Base-by-base conservation (phyloP, 2,888 invertebrate genomes). In the Liposcelis brunnea region DNA sequence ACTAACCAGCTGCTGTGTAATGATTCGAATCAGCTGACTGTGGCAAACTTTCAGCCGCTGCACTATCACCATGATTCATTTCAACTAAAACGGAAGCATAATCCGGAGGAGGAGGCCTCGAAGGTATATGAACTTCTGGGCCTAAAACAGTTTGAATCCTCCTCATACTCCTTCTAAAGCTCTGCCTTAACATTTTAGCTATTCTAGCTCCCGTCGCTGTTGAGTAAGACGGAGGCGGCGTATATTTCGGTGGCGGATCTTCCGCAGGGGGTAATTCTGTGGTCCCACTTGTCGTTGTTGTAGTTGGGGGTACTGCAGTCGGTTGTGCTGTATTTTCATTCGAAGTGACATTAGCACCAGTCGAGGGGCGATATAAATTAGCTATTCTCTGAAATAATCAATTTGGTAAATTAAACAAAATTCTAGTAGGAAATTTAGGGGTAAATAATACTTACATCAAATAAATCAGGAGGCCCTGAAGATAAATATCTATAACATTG, bases 201-300 rank as follows among this genome's bases (percentile, higher is more conserved):
- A 87, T 71, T 33, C 85, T 61, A 0, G 85, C 86, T 1, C 90
- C 89, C 0, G 90, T 90, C 1, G 90, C 90, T 3, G 89, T 89
- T 26, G 87, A 85, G 59, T 90, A 90, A 1, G 86, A 86, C 0
- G 90, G 90, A 2, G 91, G 91, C 1, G 91, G 90, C 0, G 89
- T 90, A 64, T 91, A 90, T 61, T 90, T 90, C 43, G 90, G 90
- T 2, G 89, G 89, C 2, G 86, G 85, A 66, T 87, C 87, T 55
- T 75, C 74, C 36, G 65, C 60, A 8, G 64, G 59, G 19, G 64
- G 43, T 48, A 2, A 34, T 14, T 14, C 16, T 5, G 40, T 19
- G 4, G 40, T 18, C 16, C 18, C 19, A 7, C 6, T 19, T n/a
- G 15, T 21, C 15, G 40, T 18, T 14, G 15, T 14, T 16, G 18